Evolutionary conservation across 2,797 vertebrate genomes (phyloP).

Genomic region (Smutsia temminckii): DNA sequence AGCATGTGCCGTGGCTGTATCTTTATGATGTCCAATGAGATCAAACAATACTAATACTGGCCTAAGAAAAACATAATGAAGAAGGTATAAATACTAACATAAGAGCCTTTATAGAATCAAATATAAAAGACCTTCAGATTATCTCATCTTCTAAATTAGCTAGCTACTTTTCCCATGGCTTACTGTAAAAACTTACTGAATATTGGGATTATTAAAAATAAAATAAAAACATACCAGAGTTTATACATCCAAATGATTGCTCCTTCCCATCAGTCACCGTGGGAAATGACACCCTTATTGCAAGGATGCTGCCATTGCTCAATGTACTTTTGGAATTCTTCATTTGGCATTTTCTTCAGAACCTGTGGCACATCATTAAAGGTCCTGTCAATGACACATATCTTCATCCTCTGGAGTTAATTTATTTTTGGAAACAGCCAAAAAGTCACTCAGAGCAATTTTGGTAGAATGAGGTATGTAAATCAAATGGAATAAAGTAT

Average conservation of each 20-base stretch:
- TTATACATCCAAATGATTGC: not conserved
- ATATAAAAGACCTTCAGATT: not conserved
- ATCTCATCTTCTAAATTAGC: not conserved
- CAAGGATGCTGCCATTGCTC: constrained; percentile 12
- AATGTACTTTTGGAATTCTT: constrained; percentile 26
- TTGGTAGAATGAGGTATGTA: not conserved
- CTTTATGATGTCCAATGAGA: not conserved
- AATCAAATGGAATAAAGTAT: not conserved
- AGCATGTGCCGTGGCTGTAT: not conserved
- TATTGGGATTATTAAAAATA: not conserved
- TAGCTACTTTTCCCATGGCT: not conserved
- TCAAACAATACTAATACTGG: not conserved
- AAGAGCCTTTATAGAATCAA: not conserved
- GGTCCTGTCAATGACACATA: not conserved
- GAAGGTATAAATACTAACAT: not conserved
- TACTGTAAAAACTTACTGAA: not conserved
- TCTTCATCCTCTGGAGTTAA: not conserved
- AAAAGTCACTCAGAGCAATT: constrained; percentile 51
- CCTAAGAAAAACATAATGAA: not conserved
- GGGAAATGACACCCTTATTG: not conserved
- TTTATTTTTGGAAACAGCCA: constrained; percentile 47
- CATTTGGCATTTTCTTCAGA: constrained; percentile 41
- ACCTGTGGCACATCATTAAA: constrained; percentile 21
- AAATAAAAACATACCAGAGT: not conserved
- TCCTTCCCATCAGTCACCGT: not conserved